Conservation (phyloP, 2,797 vertebrate species). For the Acipenser ruthenus region DNA sequence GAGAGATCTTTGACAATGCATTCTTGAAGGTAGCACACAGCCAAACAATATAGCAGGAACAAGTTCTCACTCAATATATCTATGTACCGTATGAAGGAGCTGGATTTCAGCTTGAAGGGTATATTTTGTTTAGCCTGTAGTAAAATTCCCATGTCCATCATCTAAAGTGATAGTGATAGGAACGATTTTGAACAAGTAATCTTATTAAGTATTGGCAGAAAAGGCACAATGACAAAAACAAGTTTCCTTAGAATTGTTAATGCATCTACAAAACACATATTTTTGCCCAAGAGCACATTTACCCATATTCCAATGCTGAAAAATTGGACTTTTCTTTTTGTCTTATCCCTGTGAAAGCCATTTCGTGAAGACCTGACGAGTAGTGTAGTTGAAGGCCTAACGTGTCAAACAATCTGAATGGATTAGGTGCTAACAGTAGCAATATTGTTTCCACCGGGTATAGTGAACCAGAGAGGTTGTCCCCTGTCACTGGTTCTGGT, state of each 20-base stretch:
- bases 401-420: slow-evolving; percentile 60
- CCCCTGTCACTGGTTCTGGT: slow-evolving; percentile 54
- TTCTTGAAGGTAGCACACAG: background rate
- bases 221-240: slow-evolving; percentile 28
- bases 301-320: slow-evolving; percentile 23
- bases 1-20: slow-evolving; percentile 7
- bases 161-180: slow-evolving; percentile 54
- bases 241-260: slow-evolving; percentile 33
- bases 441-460: slow-evolving; percentile 54
- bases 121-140: slow-evolving; percentile 38
- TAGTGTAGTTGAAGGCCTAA: slow-evolving; percentile 55
- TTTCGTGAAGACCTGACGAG: slow-evolving; percentile 49
- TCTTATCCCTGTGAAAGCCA: slow-evolving; percentile 41
- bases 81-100: slow-evolving; percentile 11
- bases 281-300: slow-evolving; percentile 22
- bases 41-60: slow-evolving; percentile 5
- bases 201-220: slow-evolving; percentile 40
- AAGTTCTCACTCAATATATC: slow-evolving; percentile 25
- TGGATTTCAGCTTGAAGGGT: slow-evolving; percentile 34
- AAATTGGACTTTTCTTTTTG: slow-evolving; percentile 19
- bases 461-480: slow-evolving; percentile 54
- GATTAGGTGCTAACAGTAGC: slow-evolving; percentile 60
- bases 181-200: slow-evolving; percentile 37
- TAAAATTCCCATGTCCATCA: slow-evolving; percentile 54
- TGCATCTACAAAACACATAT: slow-evolving; percentile 22